Base-by-base conservation (phyloP, 2,113 vertebrate species). In the Gobius niger region DNA sequence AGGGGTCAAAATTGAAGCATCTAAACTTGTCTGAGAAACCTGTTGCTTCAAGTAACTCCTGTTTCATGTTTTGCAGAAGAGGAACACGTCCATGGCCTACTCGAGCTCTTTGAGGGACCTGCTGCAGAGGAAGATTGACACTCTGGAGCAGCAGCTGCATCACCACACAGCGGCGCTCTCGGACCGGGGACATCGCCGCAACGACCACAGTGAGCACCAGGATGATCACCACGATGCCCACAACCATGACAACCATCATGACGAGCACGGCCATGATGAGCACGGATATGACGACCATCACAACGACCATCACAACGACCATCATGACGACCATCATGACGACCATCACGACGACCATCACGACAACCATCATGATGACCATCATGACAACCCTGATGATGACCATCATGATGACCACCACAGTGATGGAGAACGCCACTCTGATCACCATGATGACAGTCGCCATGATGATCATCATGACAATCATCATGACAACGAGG, bases 41-140 rank as follows among this genome's bases (percentile, higher is more conserved):
- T 47, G n/a, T 9, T 40, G 61, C 5, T n/a, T 44, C 44, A 46
- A 46, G 40, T 15, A 54, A n/a, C 12, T 44, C 4, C 24, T 11
- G 18, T 71, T 44, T 76, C 40, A 77, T 40, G 52, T 42, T 14
- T 65, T 54, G 67, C 89, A 93, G 88, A 92, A 85, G 57, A 90
- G 91, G 66, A 95, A 95, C 89, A 89, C 88, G 0, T 93, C 93
- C 42, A 85, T 83, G 18, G 82, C 88, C 0, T 93, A 92, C 85
- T 93, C 94, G 49, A 89, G 85, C 76, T 93, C 93, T 40, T 82
- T 94, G 76, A 92, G 84, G 70, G 93, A 94, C 65, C 88, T 93
- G 16, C 90, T 95, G 47, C 93, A 93, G 87, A 92, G 93, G 80
- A 95, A 94, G 89, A 94, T 95, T 70, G 76, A 56, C 14, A 67